These are phyloP conservation scores for Nesoenas mayeri DNA, from an alignment of 2,113 vertebrate genomes.

Conservation along the genomic window DNA sequence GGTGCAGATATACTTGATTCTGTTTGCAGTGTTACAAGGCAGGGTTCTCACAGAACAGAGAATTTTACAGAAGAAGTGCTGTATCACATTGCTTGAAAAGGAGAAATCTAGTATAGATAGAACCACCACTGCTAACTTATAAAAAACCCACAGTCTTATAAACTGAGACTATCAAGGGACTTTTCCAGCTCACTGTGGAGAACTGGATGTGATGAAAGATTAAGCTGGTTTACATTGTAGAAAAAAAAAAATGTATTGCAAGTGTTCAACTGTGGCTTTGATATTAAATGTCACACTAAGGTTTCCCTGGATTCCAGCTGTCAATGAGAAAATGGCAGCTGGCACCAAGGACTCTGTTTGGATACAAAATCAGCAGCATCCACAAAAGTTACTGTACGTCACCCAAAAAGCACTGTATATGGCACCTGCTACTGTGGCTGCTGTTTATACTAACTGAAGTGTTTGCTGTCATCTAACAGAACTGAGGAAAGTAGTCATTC, in stretches of 20 bases:
- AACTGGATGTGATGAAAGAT: neutral
- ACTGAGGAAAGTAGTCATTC: neutral
- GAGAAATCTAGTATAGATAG: neutral
- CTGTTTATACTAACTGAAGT: neutral
- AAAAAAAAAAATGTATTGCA: neutral
- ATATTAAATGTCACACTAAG: neutral
- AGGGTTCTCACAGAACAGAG: neutral
- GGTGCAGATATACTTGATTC: neutral
- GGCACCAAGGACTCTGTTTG: neutral
- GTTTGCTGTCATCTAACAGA: neutral
- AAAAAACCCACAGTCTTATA: neutral
- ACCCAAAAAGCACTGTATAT: neutral
- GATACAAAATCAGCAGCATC: neutral
- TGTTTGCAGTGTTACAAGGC: neutral
- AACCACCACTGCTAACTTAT: neutral
- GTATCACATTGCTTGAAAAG: neutral
- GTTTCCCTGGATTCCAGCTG: neutral
- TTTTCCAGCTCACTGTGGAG: neutral
- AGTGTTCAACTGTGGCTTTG: neutral
- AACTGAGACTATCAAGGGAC: neutral
- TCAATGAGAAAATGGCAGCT: neutral
- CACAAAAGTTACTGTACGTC: neutral
- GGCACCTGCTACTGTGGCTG: neutral
- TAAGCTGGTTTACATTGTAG: neutral
- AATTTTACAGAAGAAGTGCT: neutral